phyloP scores from a whole-genome alignment of 2,113 vertebrate genomes.

The Redunca redunca region DNA sequence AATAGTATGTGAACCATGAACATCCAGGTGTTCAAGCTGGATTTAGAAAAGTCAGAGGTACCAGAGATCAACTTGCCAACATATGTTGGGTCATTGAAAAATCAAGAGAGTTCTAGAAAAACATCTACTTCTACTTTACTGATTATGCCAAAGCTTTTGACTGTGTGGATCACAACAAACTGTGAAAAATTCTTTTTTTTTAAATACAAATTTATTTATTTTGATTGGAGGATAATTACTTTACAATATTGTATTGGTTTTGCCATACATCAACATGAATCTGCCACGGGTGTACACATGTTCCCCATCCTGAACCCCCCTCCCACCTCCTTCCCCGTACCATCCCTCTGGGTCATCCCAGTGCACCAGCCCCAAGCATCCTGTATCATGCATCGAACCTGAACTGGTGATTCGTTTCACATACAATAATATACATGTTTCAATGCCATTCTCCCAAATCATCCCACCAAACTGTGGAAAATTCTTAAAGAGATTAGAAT shows the following conservation, averaged over 20 bases:
- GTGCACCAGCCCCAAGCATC: too few species aligned
- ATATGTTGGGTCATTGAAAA: background rate
- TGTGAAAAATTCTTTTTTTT: background rate
- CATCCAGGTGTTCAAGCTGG: background rate
- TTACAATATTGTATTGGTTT: too few species aligned
- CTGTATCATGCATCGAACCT: too few species aligned
- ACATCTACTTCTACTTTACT: background rate
- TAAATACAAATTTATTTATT: too few species aligned
- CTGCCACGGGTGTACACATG: accelerated
- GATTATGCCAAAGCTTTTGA: background rate
- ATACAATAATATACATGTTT: too few species aligned
- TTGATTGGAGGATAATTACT: too few species aligned
- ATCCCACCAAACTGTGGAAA: background rate
- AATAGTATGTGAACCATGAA: background rate
- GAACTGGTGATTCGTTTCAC: too few species aligned
- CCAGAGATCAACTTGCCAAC: background rate
- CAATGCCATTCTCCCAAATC: too few species aligned
- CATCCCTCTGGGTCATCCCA: too few species aligned
- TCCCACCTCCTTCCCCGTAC: too few species aligned
- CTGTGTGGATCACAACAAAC: background rate
- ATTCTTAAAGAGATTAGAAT: background rate
- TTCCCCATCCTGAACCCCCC: too few species aligned
- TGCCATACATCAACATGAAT: too few species aligned
- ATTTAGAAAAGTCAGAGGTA: background rate
- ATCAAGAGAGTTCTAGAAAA: background rate